Evolutionary conservation across 2,113 vertebrate genomes (phyloP), one percentile per base, ranked within the genome.

Genomic region (Tautogolabrus adspersus): DNA sequence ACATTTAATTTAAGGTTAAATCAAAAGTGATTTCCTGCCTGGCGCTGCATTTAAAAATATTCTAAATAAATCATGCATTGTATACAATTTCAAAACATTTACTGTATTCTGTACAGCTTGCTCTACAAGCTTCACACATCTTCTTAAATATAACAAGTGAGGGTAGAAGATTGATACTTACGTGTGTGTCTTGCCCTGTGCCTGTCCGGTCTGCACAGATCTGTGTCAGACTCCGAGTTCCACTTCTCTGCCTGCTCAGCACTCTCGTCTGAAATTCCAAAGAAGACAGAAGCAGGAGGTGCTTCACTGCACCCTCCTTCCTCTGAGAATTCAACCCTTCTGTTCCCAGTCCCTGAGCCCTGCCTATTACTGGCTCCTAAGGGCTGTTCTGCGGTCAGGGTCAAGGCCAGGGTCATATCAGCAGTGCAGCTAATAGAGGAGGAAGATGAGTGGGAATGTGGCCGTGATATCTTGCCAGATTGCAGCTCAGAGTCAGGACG

Each of bases 271-370:
- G 95, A 92, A 94, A 96, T 94, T 94, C 96, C 96, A 96, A 96
- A 96, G 95, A 95, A 96, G 91, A 95, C 94, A 85, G 95, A 92
- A 95, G 96, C 96, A 96, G 95, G 96, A 96, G 96, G 96, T 89
- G 89, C 90, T 94, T 96, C 95, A 49, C 90, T 93, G 88, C 89
- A 95, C 95, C 96, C 96, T 96, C 96, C 96, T 97, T 97, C 96
- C 93, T 92, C 95, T 92, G 90, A 94, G 94, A 95, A 95, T 90
- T 92, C 94, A 93, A 93, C 95, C 94, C 95, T 88, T 83, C 90
- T 91, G 82, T 82, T 95, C 87, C 90, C 88, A 91, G 91, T 90
- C 93, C 81, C 72, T 75, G 46, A n/a, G 44, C 72, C 58, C 72
- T 77, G 85, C 66, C 82, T 89, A 77, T 85, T 82, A 90, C 21